Evolutionary conservation across 2,888 invertebrate genomes (phyloP).

Genomic region (Polydrusus cervinus): DNA sequence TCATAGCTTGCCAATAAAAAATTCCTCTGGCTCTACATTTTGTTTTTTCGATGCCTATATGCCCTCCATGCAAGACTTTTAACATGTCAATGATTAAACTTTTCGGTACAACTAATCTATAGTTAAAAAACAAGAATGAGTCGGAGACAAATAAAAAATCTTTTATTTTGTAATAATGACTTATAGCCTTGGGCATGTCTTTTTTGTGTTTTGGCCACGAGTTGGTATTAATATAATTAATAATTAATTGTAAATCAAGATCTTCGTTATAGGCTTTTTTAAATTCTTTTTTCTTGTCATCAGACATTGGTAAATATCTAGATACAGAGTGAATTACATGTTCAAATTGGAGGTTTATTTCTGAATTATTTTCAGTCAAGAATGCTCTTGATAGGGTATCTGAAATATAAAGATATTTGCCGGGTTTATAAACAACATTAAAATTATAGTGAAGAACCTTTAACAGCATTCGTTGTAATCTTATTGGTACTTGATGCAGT

Average conservation of each 20-base stretch:
- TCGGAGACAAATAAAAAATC: conserved; percentile 47
- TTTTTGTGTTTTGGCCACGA: conserved; percentile 50
- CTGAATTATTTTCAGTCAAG: conserved; percentile 36
- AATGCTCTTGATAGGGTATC: conserved; percentile 56
- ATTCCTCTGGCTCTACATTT: conserved; percentile 56
- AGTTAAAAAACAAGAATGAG: too few relatives aligned
- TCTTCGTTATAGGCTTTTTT: conserved; percentile 51
- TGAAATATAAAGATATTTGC: conserved; percentile 58
- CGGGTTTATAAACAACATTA: conserved; percentile 58
- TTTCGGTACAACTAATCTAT: conserved; percentile 29
- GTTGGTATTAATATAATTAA: conserved; percentile 43
- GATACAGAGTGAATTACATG: conserved; percentile 51
- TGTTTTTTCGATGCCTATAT: conserved; percentile 57
- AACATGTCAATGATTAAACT: conserved; percentile 56
- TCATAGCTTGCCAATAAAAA: conserved; percentile 57
- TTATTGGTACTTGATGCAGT: conserved; percentile 57
- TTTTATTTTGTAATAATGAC: conserved; percentile 49
- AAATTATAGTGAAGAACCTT: conserved; percentile 60
- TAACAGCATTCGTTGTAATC: conserved; percentile 62
- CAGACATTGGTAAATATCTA: conserved; percentile 55
- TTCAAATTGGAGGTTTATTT: conserved; percentile 46
- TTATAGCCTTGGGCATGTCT: conserved; percentile 41
- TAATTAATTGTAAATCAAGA: conserved; percentile 40
- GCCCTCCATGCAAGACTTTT: too few relatives aligned
- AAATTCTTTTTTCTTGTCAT: conserved; percentile 50